Base-by-base conservation (phyloP, 1,140 invertebrate species). In the Drosophila paulistorum region DNA sequence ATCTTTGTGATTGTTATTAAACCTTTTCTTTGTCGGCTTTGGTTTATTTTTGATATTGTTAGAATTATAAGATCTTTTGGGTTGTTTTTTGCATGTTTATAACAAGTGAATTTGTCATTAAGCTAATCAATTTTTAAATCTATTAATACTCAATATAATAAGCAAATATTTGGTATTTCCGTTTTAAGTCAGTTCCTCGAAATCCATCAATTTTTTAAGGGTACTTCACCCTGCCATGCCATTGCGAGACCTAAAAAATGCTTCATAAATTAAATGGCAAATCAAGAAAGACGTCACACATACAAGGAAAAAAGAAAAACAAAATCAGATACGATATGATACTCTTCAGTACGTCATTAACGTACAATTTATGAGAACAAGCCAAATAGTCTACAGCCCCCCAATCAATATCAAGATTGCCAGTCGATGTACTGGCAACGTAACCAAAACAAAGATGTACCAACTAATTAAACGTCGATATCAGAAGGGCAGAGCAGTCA, bases 331-430 rank as follows among this genome's bases (percentile, higher is more conserved):
- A 2, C 10, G 45, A 51, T 51, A 51, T 51, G 45, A 51, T 20
- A 51, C 23, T 51, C 10, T 51, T 51, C 45, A 23, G 17, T 51
- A 51, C 45, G 45, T 51, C 45, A 51, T 23, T 51, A 51, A 51
- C 3, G 2, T 23, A 51, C 2, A 51, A 51, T 51, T 51, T 51
- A 51, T 51, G 45, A 51, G 45, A 51, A 11, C 45, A 23, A 2
- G 9, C 35, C 3, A 10, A 10, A 11, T 10, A 23, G 17, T 20
- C 20, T 11, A 7, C 10, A 10, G n/a, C n/a, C 9, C 45, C 45
- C 20, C 17, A 51, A 51, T 51, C 14, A 48, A 7, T 48, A 20
- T 48, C 45, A 23, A 20, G 7, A 48, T 48, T 14, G 45, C 11
- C 4, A 17, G 10, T 51, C 0, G 9, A 23, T 17, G 23, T 26